Evolutionary conservation across 2,888 invertebrate genomes (phyloP).

Genomic region (Netelia inedita): DNA sequence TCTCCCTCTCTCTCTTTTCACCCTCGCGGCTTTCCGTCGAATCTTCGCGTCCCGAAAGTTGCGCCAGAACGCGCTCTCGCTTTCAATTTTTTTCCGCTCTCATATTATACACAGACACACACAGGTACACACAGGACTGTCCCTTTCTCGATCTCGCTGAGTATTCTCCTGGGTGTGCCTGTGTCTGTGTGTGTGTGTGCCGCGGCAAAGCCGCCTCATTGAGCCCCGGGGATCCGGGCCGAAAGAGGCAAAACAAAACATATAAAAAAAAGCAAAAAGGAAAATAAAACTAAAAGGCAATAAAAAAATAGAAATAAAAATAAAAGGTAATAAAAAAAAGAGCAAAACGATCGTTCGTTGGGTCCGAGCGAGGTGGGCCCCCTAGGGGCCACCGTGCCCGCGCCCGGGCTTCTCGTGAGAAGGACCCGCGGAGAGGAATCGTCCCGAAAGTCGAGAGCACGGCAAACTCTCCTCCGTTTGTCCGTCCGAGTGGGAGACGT

Average conservation of each 20-base stretch:
- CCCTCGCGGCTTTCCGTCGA: slow-evolving; percentile 73
- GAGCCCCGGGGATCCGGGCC: slow-evolving; percentile 74
- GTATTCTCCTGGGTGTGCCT: slow-evolving; percentile 57
- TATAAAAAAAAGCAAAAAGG: slow-evolving; percentile 67
- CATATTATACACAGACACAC: not conserved
- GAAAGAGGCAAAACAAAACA: slow-evolving; percentile 13
- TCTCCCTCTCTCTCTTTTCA: slow-evolving; percentile 45
- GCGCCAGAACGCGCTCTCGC: slow-evolving; percentile 49
- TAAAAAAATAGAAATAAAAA: slow-evolving; percentile 16
- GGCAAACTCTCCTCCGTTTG: slow-evolving; percentile 1
- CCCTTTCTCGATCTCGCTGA: slow-evolving; percentile 58
- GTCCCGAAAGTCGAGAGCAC: slow-evolving; percentile 47
- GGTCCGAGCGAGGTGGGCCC: slow-evolving; percentile 43
- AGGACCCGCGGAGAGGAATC: slow-evolving; percentile 45
- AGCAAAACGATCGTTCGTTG: slow-evolving; percentile 49
- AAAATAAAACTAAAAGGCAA: slow-evolving; percentile 11
- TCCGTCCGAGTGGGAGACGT: not conserved
- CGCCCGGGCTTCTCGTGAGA: slow-evolving; percentile 56
- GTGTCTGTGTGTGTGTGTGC: slow-evolving; percentile 50
- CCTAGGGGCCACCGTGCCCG: slow-evolving; percentile 41
- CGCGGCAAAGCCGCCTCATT: slow-evolving; percentile 70
- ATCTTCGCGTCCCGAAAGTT: slow-evolving; percentile 68
- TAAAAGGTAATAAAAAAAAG: slow-evolving; percentile 35
- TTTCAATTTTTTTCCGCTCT: slow-evolving; percentile 49
- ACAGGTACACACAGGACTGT: slow-evolving; percentile 19